Evolutionary conservation across 2,113 vertebrate species (phyloP).

Genomic region (Anser brachyrhynchus): DNA sequence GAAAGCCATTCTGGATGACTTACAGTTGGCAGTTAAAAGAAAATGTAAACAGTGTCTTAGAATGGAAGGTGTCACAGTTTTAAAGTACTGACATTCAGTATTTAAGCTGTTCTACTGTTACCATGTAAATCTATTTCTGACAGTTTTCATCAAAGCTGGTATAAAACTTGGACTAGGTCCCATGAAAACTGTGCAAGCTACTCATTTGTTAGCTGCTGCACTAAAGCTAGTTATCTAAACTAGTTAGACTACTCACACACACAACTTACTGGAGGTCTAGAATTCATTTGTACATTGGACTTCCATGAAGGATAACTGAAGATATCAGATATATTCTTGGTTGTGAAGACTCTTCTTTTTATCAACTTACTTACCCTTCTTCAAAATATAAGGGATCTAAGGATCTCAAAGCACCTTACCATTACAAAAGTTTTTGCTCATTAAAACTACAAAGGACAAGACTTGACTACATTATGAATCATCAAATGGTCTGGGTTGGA

Average conservation of each 20-base stretch:
- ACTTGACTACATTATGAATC: neutral
- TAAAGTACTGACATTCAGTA: neutral
- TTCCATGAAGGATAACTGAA: neutral
- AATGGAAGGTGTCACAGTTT: neutral
- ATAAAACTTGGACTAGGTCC: neutral
- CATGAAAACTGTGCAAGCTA: neutral
- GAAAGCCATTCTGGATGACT: neutral
- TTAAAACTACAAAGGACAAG: neutral
- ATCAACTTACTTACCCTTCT: neutral
- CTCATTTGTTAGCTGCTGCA: neutral
- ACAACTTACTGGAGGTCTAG: neutral
- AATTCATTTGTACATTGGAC: neutral
- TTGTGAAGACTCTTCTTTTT: neutral
- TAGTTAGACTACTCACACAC: neutral
- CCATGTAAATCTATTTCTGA: neutral
- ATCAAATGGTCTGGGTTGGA: neutral
- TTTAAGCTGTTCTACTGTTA: neutral
- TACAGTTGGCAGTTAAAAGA: neutral
- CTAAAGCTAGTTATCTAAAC: neutral
- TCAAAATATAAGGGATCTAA: neutral
- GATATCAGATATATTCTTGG: neutral
- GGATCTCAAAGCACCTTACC: neutral
- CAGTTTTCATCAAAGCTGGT: slow-evolving; percentile 7
- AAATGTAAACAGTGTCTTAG: neutral
- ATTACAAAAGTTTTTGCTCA: neutral